Percentiles rank a stretch among this genome's conserved stretches.
Conservation (phyloP, 37 sponge, comb jelly and placozoan species). For the Beroe forskalii region DNA sequence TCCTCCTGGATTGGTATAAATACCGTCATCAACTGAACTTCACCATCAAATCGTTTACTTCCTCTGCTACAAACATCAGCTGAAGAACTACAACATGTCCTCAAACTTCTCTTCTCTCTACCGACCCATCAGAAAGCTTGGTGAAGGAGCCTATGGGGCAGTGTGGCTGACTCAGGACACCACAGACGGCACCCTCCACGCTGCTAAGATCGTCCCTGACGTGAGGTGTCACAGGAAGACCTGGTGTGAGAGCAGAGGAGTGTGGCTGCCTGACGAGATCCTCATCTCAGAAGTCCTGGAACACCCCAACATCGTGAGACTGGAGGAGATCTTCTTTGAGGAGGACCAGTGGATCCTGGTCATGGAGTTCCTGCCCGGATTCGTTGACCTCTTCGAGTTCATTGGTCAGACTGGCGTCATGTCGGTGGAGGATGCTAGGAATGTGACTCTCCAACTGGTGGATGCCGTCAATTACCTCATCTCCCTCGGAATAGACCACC, state of each 20-base stretch:
- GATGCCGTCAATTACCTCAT: neutral
- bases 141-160: conserved; percentile 26
- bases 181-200: neutral
- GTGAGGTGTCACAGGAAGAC: neutral
- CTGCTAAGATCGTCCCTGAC: conserved; percentile 37
- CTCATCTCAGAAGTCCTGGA: neutral
- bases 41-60: neutral
- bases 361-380: conserved; percentile 36
- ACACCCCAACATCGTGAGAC: conserved; percentile 32
- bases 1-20: neutral
- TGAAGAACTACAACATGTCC: neutral
- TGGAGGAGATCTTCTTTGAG: conserved; percentile 39
- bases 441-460: neutral
- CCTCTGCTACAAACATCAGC: neutral
- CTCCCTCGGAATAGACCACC: conserved; percentile 41
- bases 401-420: neutral
- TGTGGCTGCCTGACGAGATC: conserved; percentile 7
- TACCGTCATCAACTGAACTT: neutral
- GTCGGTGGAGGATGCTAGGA: conserved; percentile 10
- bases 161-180: neutral
- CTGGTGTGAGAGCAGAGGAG: neutral
- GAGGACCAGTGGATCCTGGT: conserved; percentile 20
- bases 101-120: neutral
- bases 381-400: conserved; percentile 11
- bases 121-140: neutral